Evolutionary conservation across 1,140 invertebrate genomes (phyloP), one percentile per base, ranked within the genome.

Genomic region (Drosophila ironensis): DNA sequence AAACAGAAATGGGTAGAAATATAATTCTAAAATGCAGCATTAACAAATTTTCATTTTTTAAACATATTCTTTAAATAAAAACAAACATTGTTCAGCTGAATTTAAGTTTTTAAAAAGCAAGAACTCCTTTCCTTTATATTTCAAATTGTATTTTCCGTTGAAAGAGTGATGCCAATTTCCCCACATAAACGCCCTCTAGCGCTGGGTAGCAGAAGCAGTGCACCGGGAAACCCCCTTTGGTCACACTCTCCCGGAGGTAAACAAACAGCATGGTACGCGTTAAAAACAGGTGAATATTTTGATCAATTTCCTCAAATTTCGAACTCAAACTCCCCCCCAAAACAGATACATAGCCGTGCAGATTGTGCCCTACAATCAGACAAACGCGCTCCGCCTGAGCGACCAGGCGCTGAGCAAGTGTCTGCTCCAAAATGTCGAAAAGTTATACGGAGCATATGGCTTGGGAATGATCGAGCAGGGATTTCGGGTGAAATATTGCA

Each of bases 401-500:
- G 91, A 92, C 24, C 88, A 82, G 7, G 88, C 92, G 19, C 88
- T 96, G 30, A 89, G 94, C 67, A 90, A 92, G 56, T 92, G 92
- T 11, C 82, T 95, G 38, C 75, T 93, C 9, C 89, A 90, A 20
- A 93, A 93, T 91, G 91, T 95, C 4, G 92, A 95, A 86, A 92
- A 93, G 72, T 81, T 94, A 41, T 93, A 94, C 87, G 95, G 95
- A 3, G 94, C 95, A 76, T 94, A 94, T 87, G 95, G 94, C 7
- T 69, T 91, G 12, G 94, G 94, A 4, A 90, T 94, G 9, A 91
- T 94, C 24, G 93, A 91, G 90, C 91, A 92, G 48, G 95, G 94
- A 17, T 94, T 96, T 75, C 90, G 91, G 90, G 94, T 94, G 20
- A 95, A 95, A 91, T 96, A 96, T 91, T 95, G 94, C 71, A 96